Evolutionary conservation across 2,113 vertebrate species (phyloP).

Genomic region (Epinephelus lanceolatus): DNA sequence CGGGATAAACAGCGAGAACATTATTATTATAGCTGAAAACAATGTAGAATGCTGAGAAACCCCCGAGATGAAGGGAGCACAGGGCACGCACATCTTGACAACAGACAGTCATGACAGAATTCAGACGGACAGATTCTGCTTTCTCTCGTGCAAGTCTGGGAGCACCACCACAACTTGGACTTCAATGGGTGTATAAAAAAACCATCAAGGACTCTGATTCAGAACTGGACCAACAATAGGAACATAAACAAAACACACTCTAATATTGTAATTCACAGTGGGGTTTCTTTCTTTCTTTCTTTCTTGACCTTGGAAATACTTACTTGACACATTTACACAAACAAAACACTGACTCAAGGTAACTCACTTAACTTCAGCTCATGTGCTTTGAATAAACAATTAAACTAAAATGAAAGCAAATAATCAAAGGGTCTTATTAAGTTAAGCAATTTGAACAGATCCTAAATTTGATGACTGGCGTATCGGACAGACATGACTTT

Average conservation of each 20-base stretch:
- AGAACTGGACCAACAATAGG: not conserved
- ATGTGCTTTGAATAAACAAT: not conserved
- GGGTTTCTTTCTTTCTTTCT: constrained; percentile 7
- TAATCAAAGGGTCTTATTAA: not conserved
- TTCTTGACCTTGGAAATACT: not conserved
- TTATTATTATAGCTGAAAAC: constrained; percentile 53
- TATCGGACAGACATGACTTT: no score
- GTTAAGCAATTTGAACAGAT: not conserved
- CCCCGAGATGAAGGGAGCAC: constrained; percentile 43
- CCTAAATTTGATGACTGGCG: not conserved
- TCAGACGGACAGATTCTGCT: constrained; percentile 32
- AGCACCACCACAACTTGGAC: constrained; percentile 24
- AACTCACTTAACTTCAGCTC: no score
- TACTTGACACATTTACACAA: not conserved
- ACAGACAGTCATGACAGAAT: constrained; percentile 36
- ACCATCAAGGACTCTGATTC: not conserved
- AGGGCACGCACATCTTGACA: constrained; percentile 62
- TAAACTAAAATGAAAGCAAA: not conserved
- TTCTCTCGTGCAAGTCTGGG: constrained; percentile 37
- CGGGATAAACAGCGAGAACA: constrained; percentile 64
- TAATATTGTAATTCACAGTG: constrained; percentile 9
- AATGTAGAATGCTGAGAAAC: constrained; percentile 49
- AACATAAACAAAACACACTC: not conserved
- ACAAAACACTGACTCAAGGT: not conserved
- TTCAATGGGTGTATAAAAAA: constrained; percentile 16